Evolutionary conservation across 2,888 invertebrate genomes (phyloP), one percentile per base, ranked within the genome.

Genomic region (Autographa pulchrina): DNA sequence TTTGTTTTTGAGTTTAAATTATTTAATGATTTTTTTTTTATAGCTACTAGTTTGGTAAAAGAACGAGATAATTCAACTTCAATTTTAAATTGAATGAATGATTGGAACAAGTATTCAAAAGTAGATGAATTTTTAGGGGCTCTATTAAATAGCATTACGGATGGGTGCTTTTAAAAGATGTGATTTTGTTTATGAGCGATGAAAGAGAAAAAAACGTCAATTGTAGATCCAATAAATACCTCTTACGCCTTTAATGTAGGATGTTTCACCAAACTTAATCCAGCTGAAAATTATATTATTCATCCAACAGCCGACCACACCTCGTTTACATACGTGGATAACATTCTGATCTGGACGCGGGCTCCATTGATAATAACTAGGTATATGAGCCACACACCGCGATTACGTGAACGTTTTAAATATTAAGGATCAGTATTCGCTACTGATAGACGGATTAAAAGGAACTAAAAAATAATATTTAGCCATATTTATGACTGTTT

Each of bases 401-500:
- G 64, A 75, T 78, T 75, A 75, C 78, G 78, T 78, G 78, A 66
- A 5, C 8, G 64, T 64, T 78, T 78, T 75, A 75, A 69, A 48
- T n/a, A 75, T 72, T 75, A 71, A 66, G 68, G 62, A 68, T 62
- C 41, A n/a, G 48, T n/a, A 48, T 48, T 48, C 5, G n/a, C 48
- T n/a, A n/a, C n/a, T 48, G 25, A 25, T 25, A 25, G 25, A 25
- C 25, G 25, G 25, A 25, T 25, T 25, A 25, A 25, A 25, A 25
- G 25, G 25, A 25, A 25, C 1, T 25, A 2, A 25, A 25, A 25
- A 25, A 25, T 25, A 25, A 25, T 25, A n/a, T n/a, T n/a, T n/a
- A n/a, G n/a, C n/a, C n/a, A n/a, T n/a, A n/a, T n/a, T n/a, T n/a
- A n/a, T n/a, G n/a, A n/a, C n/a, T n/a, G n/a, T n/a, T n/a, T n/a